Conservation (phyloP, 2,888 invertebrate genomes). For the Thyatira batis region DNA sequence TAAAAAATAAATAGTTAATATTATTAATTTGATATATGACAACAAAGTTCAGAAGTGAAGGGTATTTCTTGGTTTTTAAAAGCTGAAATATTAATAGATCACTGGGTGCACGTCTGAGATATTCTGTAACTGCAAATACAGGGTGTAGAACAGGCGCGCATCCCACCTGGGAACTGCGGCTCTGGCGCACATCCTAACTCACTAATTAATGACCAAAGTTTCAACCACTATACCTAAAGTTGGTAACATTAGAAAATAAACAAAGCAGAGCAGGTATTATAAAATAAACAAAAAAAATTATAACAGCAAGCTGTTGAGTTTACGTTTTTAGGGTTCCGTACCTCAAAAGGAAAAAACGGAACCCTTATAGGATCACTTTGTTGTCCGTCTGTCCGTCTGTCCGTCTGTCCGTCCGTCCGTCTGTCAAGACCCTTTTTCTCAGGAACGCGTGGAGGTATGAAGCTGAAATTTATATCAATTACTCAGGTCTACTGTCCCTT, state of each 20-base stretch:
- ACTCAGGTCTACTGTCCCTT: too few species aligned
- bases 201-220: conserved; percentile 70
- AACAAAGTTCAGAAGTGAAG: background rate
- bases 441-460: too few species aligned
- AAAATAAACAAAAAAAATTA: conserved; percentile 22
- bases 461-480: too few species aligned
- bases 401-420: too few species aligned
- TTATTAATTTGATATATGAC: too few species aligned
- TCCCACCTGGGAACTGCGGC: conserved; percentile 58
- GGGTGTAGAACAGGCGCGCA: conserved; percentile 45
- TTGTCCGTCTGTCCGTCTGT: too few species aligned
- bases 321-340: too few species aligned
- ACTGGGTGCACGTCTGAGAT: background rate
- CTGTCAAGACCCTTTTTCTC: too few species aligned
- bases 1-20: too few species aligned
- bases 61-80: background rate
- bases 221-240: conserved; percentile 48
- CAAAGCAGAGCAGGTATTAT: conserved; percentile 23
- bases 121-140: conserved; percentile 46
- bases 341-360: too few species aligned
- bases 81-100: background rate
- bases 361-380: too few species aligned
- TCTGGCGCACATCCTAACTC: conserved; percentile 40
- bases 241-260: conserved; percentile 51
- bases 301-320: background rate